phyloP scores from a whole-genome alignment of 2,797 vertebrate species.

The Liparis tanakae region DNA sequence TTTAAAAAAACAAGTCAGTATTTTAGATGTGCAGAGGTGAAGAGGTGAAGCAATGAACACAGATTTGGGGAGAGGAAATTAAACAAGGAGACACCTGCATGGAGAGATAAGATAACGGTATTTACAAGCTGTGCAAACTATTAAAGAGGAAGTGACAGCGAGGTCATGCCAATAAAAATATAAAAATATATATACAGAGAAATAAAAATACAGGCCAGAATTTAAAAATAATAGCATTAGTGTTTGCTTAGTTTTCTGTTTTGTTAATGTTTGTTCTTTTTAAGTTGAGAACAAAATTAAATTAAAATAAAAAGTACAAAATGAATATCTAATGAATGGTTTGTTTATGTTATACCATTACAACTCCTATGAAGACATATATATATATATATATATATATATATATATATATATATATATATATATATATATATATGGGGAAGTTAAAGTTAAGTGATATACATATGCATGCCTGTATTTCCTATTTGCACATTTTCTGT shows the following conservation, averaged over 20 bases:
- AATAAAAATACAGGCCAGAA: not conserved
- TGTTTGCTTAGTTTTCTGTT: not conserved
- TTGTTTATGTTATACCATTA: no score
- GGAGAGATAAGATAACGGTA: conserved; percentile 18
- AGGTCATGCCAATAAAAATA: not conserved
- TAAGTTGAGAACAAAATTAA: not conserved
- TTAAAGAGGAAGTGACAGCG: not conserved
- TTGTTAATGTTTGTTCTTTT: not conserved
- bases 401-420: no score
- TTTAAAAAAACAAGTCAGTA: not conserved
- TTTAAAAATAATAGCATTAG: not conserved
- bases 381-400: no score
- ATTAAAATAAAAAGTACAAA: not conserved
- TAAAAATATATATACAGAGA: not conserved
- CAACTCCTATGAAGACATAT: not conserved
- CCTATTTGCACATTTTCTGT: not conserved
- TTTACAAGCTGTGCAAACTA: not conserved
- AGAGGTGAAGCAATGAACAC: not conserved
- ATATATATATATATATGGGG: no score
- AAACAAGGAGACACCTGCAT: conserved; percentile 18
- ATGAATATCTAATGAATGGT: not conserved
- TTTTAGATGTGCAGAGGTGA: conserved; percentile 10
- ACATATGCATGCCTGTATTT: not conserved
- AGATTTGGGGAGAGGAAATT: conserved; percentile 31
- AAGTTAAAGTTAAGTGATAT: not conserved